A percentile compares a stretch with the other conserved stretches of the same genome.
phyloP scores from a whole-genome alignment of 2,888 invertebrate species.

The Steinernema hermaphroditum region DNA sequence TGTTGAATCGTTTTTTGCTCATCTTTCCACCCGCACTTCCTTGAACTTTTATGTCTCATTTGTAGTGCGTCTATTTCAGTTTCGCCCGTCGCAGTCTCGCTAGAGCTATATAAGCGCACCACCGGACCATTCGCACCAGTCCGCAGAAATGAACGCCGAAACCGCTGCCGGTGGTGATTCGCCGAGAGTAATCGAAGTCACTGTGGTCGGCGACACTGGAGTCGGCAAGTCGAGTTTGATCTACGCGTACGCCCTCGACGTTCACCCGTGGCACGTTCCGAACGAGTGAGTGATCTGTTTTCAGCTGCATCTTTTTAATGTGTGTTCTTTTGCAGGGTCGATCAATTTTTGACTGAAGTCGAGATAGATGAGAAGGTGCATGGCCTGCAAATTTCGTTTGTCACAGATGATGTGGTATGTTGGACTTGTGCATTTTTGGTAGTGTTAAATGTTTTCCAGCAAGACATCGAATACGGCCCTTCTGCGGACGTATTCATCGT shows the following conservation, averaged over 20 bases:
- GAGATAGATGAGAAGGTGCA: not conserved
- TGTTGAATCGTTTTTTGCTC: no score
- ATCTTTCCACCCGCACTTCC: no score
- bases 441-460: not conserved
- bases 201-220: not conserved
- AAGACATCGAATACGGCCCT: not conserved
- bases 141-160: no score
- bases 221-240: conserved; percentile 16
- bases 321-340: not conserved
- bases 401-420: not conserved
- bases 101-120: no score
- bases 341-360: not conserved
- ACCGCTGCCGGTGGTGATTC: no score
- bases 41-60: no score
- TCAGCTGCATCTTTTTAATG: not conserved
- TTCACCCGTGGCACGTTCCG: not conserved
- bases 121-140: no score
- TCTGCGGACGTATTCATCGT: not conserved
- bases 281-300: not conserved
- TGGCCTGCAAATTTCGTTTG: not conserved
- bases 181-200: not conserved
- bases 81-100: no score
- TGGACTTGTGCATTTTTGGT: not conserved
- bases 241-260: not conserved
- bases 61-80: no score